Conservation (phyloP, 2,797 vertebrate genomes). For the Muscicapa comitata region DNA sequence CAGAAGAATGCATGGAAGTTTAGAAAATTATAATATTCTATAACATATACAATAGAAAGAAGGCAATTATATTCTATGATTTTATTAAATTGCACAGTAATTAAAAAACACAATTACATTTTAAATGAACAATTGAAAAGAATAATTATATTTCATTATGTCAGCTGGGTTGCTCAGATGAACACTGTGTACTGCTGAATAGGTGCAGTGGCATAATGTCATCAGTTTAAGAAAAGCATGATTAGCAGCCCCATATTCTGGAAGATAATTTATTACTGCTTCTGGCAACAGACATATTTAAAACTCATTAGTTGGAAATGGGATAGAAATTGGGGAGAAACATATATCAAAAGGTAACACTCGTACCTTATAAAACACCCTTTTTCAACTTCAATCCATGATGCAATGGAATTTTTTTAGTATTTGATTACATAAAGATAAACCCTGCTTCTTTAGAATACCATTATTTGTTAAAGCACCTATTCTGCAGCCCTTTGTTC, state of each 20-base stretch:
- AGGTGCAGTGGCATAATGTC: background rate
- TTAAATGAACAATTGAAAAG: conserved; percentile 65
- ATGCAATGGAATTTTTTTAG: background rate
- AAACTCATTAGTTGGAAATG: background rate
- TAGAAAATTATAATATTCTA: conserved; percentile 7
- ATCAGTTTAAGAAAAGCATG: conserved; percentile 28
- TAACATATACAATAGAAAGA: conserved; percentile 37
- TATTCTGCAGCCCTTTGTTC: background rate
- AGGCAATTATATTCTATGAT: conserved; percentile 43
- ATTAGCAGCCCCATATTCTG: background rate
- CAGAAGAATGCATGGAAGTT: background rate
- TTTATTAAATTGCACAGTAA: conserved; percentile 64
- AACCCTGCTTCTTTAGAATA: background rate
- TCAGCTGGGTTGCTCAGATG: conserved; percentile 36
- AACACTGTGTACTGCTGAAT: conserved; percentile 15
- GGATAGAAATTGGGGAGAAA: background rate
- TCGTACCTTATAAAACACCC: background rate
- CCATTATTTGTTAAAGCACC: background rate
- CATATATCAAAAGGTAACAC: background rate
- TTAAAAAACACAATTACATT: conserved; percentile 64
- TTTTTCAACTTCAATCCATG: background rate
- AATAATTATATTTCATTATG: conserved; percentile 65
- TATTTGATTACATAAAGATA: background rate
- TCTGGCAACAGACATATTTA: background rate
- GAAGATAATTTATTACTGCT: background rate